phyloP scores from a whole-genome alignment of 2,113 vertebrate genomes.

The Chascanopsetta lugubris region DNA sequence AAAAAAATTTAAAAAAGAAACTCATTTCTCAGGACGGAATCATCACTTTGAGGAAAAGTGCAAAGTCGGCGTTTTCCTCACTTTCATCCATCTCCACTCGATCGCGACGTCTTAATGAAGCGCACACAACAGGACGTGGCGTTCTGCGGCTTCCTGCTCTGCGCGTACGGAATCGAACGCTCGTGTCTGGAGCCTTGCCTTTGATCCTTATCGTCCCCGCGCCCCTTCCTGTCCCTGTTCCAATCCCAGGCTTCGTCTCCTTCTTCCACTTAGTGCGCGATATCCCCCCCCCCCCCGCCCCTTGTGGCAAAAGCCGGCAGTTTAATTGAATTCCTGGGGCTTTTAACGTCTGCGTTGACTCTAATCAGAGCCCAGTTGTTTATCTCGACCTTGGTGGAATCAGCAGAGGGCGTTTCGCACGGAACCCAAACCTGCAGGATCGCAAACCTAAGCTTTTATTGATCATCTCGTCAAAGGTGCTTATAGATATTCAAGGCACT shows the following conservation, averaged over 20 bases:
- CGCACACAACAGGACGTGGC: slow-evolving; percentile 36
- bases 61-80: slow-evolving; percentile 66
- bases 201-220: slow-evolving; percentile 78
- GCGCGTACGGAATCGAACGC: slow-evolving; percentile 34
- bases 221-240: slow-evolving; percentile 75
- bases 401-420: slow-evolving; percentile 59
- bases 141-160: slow-evolving; percentile 37
- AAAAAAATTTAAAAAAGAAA: too few species aligned
- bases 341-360: slow-evolving; percentile 84
- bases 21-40: slow-evolving; percentile 59
- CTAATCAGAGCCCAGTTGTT: slow-evolving; percentile 81
- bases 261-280: slow-evolving; percentile 69
- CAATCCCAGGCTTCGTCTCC: slow-evolving; percentile 72
- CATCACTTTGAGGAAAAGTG: slow-evolving; percentile 59
- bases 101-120: slow-evolving; percentile 63
- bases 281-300: slow-evolving; percentile 66
- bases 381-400: slow-evolving; percentile 82
- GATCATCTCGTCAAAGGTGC: slow-evolving; percentile 58
- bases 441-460: slow-evolving; percentile 51
- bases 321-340: slow-evolving; percentile 83
- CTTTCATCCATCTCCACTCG: slow-evolving; percentile 62
- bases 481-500: slow-evolving; percentile 51
- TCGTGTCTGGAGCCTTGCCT: slow-evolving; percentile 68
- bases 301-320: slow-evolving; percentile 77
- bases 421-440: slow-evolving; percentile 48